phyloP scores from a whole-genome alignment of 2,888 invertebrate species.

The Cremastinae sp. region DNA sequence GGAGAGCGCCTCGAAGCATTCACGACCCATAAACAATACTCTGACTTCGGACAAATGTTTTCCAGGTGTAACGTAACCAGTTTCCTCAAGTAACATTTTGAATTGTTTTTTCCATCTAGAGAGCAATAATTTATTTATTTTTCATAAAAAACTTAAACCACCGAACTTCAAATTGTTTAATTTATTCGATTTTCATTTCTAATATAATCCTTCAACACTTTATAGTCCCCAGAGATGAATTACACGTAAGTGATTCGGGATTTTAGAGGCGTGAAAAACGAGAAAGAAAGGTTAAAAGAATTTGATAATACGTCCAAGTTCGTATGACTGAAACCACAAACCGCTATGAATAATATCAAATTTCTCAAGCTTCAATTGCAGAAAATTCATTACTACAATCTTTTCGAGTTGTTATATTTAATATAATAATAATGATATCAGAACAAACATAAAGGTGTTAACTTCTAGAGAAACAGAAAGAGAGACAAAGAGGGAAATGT shows the following conservation, averaged over 20 bases:
- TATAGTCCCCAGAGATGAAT: too few species aligned
- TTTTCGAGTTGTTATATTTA: background rate
- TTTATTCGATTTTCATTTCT: too few species aligned
- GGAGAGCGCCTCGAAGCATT: constrained; percentile 95
- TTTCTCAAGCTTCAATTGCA: constrained; percentile 42
- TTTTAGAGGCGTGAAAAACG: background rate
- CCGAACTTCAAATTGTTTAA: constrained; percentile 2
- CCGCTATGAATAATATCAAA: constrained; percentile 52
- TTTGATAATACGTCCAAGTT: constrained; percentile 13
- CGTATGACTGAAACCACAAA: constrained; percentile 47
- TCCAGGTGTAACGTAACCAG: constrained; percentile 97
- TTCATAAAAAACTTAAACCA: background rate
- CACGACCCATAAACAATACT: constrained; percentile 95
- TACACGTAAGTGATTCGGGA: background rate
- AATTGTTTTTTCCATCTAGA: constrained; percentile 96
- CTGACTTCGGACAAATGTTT: constrained; percentile 94
- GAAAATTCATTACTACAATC: background rate
- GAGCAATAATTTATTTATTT: constrained; percentile 30
- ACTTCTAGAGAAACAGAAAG: constrained; percentile 3
- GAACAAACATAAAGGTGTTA: background rate
- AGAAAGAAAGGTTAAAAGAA: constrained; percentile 9
- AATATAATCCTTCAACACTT: too few species aligned
- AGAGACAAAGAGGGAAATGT: constrained; percentile 19
- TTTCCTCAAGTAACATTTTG: constrained; percentile 94
- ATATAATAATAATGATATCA: background rate